Evolutionary conservation across 2,888 invertebrate genomes (phyloP).

Genomic region (Papilio protenor): DNA sequence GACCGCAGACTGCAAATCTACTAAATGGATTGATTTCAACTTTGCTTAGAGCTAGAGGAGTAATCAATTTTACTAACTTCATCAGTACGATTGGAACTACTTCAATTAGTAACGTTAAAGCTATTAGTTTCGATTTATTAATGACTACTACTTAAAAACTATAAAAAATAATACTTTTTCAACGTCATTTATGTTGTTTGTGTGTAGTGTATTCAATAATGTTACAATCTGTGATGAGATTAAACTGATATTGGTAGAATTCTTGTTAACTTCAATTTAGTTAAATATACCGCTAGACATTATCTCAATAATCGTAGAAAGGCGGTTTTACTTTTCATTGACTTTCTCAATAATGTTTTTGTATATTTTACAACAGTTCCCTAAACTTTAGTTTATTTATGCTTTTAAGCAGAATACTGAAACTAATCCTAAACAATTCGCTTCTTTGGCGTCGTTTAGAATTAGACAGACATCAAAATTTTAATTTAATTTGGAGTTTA

Average conservation of each 20-base stretch:
- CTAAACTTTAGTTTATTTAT: too few relatives aligned
- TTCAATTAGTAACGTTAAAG: background rate
- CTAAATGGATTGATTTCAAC: conserved; percentile 64
- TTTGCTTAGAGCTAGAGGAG: conserved; percentile 39
- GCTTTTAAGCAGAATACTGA: too few relatives aligned
- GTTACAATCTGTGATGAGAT: too few relatives aligned
- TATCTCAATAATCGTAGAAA: background rate
- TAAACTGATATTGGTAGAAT: background rate
- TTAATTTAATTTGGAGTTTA: too few relatives aligned
- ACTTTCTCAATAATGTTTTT: background rate
- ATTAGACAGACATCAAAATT: too few relatives aligned
- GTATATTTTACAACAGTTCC: background rate
- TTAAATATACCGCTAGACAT: background rate
- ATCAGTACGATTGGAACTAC: conserved; percentile 6
- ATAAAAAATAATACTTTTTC: background rate
- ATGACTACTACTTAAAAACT: background rate
- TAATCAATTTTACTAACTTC: conserved; percentile 27
- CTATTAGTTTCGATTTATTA: background rate
- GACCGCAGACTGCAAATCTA: conserved; percentile 61
- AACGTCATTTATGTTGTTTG: background rate
- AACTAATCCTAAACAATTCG: too few relatives aligned
- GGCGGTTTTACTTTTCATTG: background rate
- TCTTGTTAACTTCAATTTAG: background rate
- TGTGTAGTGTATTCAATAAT: background rate
- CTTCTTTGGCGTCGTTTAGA: too few relatives aligned